Conservation (phyloP, 2,797 vertebrate genomes). For the Acanthis flammea region DNA sequence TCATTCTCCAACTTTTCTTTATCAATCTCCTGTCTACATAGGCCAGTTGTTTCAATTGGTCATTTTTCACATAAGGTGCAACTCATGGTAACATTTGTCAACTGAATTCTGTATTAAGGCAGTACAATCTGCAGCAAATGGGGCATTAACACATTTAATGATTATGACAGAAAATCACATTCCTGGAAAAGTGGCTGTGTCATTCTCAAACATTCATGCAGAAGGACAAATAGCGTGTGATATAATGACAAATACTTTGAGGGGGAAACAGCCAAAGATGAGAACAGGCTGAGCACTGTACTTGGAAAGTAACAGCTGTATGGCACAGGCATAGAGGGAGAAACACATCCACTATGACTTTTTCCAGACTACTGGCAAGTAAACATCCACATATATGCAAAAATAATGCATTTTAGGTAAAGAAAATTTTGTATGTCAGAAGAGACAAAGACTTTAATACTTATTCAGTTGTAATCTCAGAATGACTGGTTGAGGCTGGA, state of each 20-base stretch:
- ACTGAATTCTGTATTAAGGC: not conserved
- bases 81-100: not conserved
- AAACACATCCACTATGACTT: not conserved
- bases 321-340: not conserved
- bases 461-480: not conserved
- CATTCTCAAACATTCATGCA: not conserved
- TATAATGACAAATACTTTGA: not conserved
- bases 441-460: not conserved
- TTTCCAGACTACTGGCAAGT: not conserved
- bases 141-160: constrained; percentile 6
- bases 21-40: not conserved
- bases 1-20: not conserved
- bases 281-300: not conserved
- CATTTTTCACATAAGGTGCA: not conserved
- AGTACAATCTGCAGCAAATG: not conserved
- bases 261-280: not conserved
- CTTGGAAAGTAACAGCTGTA: not conserved
- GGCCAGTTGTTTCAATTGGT: not conserved
- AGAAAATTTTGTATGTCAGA: not conserved
- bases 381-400: not conserved
- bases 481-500: not conserved
- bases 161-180: not conserved
- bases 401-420: not conserved
- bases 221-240: not conserved
- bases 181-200: not conserved